Conservation (phyloP, 2,888 invertebrate genomes). For the Agapostemon virescens region DNA sequence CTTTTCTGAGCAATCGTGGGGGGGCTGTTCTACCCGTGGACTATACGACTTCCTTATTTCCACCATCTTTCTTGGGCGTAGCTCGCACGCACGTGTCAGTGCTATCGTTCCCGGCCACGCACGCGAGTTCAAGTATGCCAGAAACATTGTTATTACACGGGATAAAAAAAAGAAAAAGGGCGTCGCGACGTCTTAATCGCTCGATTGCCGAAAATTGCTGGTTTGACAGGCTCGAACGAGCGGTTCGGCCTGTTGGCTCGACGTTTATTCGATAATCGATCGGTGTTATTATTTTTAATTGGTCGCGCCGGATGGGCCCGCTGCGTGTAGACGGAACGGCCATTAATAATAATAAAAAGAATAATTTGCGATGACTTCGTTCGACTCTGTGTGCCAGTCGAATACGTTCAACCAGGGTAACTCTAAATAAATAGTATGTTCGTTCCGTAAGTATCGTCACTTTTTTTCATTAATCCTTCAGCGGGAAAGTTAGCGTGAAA, state of each 20-base stretch:
- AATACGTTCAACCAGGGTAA: not conserved
- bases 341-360: not conserved
- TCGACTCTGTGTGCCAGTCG: not conserved
- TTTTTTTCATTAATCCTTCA: no score
- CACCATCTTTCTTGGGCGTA: constrained; percentile 27
- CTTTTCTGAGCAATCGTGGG: constrained; percentile 25
- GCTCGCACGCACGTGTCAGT: constrained; percentile 42
- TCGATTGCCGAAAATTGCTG: constrained; percentile 1
- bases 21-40: constrained; percentile 8
- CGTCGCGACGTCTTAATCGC: constrained; percentile 62
- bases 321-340: no score
- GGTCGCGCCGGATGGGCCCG: not conserved
- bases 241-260: not conserved
- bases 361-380: not conserved
- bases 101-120: constrained; percentile 42
- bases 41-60: constrained; percentile 62
- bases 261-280: constrained; percentile 6
- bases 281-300: not conserved
- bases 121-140: constrained; percentile 54
- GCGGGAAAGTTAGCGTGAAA: no score
- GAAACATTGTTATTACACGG: constrained; percentile 59
- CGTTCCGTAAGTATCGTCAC: no score
- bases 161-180: constrained; percentile 20
- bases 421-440: not conserved
- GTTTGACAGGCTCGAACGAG: not conserved